Base-by-base conservation (phyloP, 2,113 vertebrate species). In the Tachysurus fulvidraco region DNA sequence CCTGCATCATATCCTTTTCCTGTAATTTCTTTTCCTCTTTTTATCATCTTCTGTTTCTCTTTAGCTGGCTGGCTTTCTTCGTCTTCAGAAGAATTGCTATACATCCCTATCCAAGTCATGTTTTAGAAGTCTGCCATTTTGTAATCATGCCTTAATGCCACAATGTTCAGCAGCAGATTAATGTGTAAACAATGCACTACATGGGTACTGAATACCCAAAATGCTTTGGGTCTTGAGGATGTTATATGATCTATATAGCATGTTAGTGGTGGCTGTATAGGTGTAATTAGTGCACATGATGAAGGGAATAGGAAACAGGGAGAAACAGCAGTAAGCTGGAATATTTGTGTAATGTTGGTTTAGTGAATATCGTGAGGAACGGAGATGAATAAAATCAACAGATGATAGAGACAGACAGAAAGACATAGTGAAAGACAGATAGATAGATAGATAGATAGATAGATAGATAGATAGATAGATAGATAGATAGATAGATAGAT, bases 121-220 rank as follows among this genome's bases (percentile, higher is more conserved):
- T 28, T 77, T 28, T 77, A 46, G 74, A 77, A 28, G 50, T 52
- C 46, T 77, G 50, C 46, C 74, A 54, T 77, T 77, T 54, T 77
- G 44, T 50, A 74, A 4, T 50, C 71, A 54, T 54, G 74, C 25
- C 74, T 46, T 77, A 77, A 54, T 77, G 50, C 46, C 46, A 77
- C 50, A 25, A n/a, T 36, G 28, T 6, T 36, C 30, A 7, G 67
- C 30, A 46, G 44, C 36, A 71, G 30, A 71, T 77, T 77, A 77
- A 25, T 14, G 74, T 77, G 25, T 77, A 28, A 76, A 50, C 12
- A 19, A 46, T 36, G 28, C 65, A 67, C n/a, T 30, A 36, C 30
- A 13, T 67, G 65, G 65, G 28, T 6, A 30, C 41, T 11, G 19
- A 50, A 46, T 76, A 76, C 23, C 71, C 17, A 76, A 12, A 23